A percentile compares a stretch with the other conserved stretches of the same genome.
These are phyloP conservation scores for Phylloscopus trochiloides DNA, from an alignment of 2,113 vertebrate species.

Conservation along the genomic window DNA sequence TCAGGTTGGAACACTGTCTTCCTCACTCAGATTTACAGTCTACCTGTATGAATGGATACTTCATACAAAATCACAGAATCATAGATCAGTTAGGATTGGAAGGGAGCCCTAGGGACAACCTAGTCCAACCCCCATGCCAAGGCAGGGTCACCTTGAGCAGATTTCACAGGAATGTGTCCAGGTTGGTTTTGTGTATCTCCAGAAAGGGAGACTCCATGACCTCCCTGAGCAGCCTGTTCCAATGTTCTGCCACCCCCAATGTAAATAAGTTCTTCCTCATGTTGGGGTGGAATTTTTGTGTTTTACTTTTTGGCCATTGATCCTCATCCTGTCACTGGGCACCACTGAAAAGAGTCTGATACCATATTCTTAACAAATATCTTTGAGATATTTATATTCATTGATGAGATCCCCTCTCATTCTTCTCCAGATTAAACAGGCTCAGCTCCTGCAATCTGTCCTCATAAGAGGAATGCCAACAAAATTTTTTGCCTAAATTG, in stretches of 20 bases:
- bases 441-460: neutral
- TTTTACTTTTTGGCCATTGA: neutral
- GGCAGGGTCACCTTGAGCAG: neutral
- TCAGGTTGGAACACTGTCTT: rapidly evolving
- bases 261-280: neutral
- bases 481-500: neutral
- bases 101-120: neutral
- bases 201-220: neutral
- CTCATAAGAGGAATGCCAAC: neutral
- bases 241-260: neutral
- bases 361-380: too few species aligned
- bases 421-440: neutral
- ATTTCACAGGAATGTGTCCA: too few species aligned
- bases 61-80: neutral
- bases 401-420: neutral
- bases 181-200: neutral
- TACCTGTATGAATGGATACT: neutral
- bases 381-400: neutral
- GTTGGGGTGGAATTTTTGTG: neutral
- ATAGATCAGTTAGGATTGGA: neutral
- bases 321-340: neutral
- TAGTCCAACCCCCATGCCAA: neutral
- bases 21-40: neutral
- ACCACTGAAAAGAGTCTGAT: neutral
- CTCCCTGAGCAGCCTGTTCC: neutral